Evolutionary conservation across 64 coral and sea anemone species (phyloP).

Genomic region (Montipora cactus): DNA sequence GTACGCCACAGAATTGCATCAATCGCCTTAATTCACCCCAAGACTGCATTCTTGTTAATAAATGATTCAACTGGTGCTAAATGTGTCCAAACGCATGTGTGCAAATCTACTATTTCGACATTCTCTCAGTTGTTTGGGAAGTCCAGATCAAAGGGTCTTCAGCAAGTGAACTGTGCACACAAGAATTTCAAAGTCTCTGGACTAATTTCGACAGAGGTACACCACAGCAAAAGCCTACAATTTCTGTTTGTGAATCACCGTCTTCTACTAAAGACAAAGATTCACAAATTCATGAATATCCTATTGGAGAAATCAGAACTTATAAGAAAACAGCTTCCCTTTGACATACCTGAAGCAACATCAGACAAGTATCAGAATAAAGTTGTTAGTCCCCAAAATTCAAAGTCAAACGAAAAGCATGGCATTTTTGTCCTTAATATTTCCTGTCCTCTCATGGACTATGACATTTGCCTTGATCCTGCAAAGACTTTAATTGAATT

Average conservation of each 20-base stretch:
- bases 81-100: conserved; percentile 77
- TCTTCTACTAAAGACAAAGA: conserved; percentile 88
- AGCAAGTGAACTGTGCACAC: conserved; percentile 47
- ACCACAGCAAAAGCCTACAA: conserved; percentile 84
- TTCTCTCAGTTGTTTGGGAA: conserved; percentile 97
- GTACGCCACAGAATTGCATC: conserved; percentile 82
- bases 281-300: conserved; percentile 86
- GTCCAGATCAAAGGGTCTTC: conserved; percentile 79
- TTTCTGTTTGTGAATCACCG: conserved; percentile 91
- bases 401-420: conserved; percentile 71
- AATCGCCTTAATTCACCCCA: conserved; percentile 82
- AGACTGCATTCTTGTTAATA: conserved; percentile 77
- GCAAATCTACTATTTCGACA: conserved; percentile 75
- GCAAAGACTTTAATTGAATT: conserved; percentile 97
- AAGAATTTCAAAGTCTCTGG: conserved; percentile 69
- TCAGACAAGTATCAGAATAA: conserved; percentile 34
- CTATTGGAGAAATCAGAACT: conserved; percentile 74
- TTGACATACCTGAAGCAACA: not conserved
- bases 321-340: conserved; percentile 18
- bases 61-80: conserved; percentile 79
- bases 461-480: conserved; percentile 92
- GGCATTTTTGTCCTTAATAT: conserved; percentile 85
- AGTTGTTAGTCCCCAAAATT: not conserved
- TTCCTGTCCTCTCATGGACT: conserved; percentile 72
- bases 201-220: conserved; percentile 71